Evolutionary conservation across 2,888 invertebrate species (phyloP), one percentile per base, ranked within the genome.

Genomic region (Trichogramma dendrolimi): DNA sequence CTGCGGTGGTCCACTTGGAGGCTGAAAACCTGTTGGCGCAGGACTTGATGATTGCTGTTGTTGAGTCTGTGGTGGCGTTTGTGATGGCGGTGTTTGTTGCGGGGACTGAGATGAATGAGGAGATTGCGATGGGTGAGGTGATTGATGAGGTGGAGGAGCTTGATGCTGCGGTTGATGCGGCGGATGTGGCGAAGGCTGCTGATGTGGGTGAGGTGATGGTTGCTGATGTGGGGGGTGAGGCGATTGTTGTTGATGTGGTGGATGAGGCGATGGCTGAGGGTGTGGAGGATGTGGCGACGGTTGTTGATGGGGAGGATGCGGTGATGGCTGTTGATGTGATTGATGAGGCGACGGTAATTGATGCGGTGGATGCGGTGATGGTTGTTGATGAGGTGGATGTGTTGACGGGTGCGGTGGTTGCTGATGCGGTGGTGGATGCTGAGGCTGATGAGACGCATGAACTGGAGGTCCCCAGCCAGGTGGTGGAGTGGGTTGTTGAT

Each of bases 401-500:
- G 83, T 82, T 4, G 73, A 69, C n/a, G 73, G 74, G 71, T 75
- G 71, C 50, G 72, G 69, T 14, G 75, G 71, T 4, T 73, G 68
- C 52, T 73, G 82, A 58, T 80, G 81, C 40, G 75, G 71, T 39
- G 75, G 71, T 46, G 71, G 81, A 55, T 80, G 81, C 4, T 73
- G 70, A 27, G 76, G 73, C 8, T 78, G 79, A 67, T 80, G 79
- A 66, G 69, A 79, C 70, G 62, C 81, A 77, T 76, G 83, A 79
- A 72, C 81, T 1, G 86, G 85, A 65, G 87, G 86, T 59, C 87
- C 87, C 60, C 84, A 83, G 27, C 41, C 62, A 38, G 85, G 84
- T 3, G 87, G 85, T 3, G 87, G 85, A 72, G 86, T 86, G 41
- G 86, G 84, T 70, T 87, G 83, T 49, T 74, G 73, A 62, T 75